Evolutionary conservation across 64 coral and sea anemone genomes (phyloP).

Genomic region (Montipora efflorescens): DNA sequence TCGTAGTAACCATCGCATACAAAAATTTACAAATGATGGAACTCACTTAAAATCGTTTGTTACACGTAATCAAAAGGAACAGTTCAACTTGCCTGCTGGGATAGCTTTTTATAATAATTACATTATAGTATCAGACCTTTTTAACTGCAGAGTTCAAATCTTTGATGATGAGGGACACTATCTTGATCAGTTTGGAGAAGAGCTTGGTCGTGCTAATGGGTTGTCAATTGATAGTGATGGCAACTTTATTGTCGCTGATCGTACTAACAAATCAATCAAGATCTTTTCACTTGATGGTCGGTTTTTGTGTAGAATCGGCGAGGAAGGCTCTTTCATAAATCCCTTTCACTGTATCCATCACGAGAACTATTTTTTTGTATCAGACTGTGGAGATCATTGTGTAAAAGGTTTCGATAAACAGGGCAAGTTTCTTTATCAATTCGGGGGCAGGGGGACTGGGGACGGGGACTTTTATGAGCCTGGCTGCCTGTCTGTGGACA

Average conservation of each 20-base stretch:
- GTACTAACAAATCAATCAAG: background rate
- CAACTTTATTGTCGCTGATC: background rate
- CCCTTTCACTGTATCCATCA: background rate
- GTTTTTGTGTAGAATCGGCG: background rate
- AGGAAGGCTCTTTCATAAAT: background rate
- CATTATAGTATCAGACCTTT: background rate
- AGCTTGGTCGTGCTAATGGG: background rate
- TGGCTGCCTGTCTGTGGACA: background rate
- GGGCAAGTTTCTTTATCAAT: background rate
- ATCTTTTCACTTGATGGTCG: background rate
- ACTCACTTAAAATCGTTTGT: slow-evolving; percentile 49
- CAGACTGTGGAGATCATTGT: background rate
- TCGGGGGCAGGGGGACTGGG: background rate
- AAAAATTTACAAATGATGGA: slow-evolving; percentile 41
- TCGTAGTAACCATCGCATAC: slow-evolving; percentile 42
- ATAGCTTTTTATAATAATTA: slow-evolving; percentile 27
- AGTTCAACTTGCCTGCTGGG: slow-evolving; percentile 15
- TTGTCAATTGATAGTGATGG: background rate
- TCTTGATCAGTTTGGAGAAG: background rate
- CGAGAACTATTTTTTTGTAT: background rate
- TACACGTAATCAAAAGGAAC: background rate
- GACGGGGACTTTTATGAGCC: background rate
- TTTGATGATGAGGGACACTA: too few relatives aligned
- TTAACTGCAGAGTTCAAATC: background rate
- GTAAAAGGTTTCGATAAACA: background rate